phyloP scores from a whole-genome alignment of 2,888 invertebrate genomes.

The Diarsia rubi region DNA sequence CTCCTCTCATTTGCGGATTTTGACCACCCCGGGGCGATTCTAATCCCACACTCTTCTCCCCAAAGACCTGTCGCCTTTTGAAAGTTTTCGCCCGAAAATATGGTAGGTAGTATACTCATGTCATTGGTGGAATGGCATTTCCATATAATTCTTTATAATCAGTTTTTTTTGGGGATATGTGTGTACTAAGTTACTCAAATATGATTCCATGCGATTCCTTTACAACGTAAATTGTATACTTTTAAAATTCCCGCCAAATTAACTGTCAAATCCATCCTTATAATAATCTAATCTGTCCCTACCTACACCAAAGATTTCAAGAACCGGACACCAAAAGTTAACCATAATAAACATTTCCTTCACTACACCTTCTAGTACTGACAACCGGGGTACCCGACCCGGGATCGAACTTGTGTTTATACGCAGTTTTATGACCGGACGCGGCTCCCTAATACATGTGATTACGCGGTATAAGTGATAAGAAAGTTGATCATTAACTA shows the following conservation, averaged over 20 bases:
- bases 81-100: too few species aligned
- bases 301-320: background rate
- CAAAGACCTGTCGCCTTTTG: too few species aligned
- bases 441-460: conserved; percentile 53
- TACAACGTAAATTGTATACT: background rate
- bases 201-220: background rate
- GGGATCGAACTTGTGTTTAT: conserved; percentile 54
- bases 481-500: conserved; percentile 45
- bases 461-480: conserved; percentile 58
- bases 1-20: too few species aligned
- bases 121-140: too few species aligned
- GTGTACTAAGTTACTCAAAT: background rate
- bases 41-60: too few species aligned
- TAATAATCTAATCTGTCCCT: background rate
- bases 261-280: background rate
- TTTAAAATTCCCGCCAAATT: background rate
- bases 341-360: conserved; percentile 11
- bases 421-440: conserved; percentile 60
- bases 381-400: conserved; percentile 17
- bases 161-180: too few species aligned
- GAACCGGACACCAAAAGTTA: background rate
- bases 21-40: too few species aligned
- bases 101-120: too few species aligned
- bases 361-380: conserved; percentile 18
- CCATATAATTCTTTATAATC: too few species aligned